Evolutionary conservation across 2,797 vertebrate genomes (phyloP).

Genomic region (Pangasius krempfi): DNA sequence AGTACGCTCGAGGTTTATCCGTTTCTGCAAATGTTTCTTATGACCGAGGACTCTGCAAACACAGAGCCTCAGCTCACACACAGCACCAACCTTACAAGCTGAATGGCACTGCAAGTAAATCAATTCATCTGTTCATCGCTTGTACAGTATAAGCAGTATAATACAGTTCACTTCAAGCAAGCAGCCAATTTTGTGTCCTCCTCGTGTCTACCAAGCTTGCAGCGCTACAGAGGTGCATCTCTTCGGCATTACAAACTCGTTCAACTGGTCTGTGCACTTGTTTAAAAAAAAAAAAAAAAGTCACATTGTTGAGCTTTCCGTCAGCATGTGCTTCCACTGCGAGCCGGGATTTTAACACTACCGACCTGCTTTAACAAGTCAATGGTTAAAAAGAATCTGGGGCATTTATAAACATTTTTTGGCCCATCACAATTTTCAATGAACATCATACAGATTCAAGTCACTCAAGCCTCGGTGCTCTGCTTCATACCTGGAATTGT

Average conservation of each 20-base stretch:
- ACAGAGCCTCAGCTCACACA: not conserved
- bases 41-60: not conserved
- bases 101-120: not conserved
- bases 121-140: not conserved
- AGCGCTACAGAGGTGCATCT: constrained; percentile 13
- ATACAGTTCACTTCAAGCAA: not conserved
- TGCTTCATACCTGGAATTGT: not conserved
- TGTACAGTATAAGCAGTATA: not conserved
- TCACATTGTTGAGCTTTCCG: constrained; percentile 38
- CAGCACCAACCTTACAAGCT: not conserved
- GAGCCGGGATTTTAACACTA: not conserved
- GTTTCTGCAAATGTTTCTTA: not conserved
- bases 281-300: not conserved
- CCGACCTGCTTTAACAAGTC: not conserved
- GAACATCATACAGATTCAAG: not conserved
- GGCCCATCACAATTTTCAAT: not conserved
- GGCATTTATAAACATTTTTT: not conserved
- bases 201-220: not conserved
- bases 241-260: constrained; percentile 47
- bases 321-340: not conserved
- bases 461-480: not conserved
- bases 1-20: not conserved
- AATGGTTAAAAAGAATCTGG: not conserved
- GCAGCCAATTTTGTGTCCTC: not conserved
- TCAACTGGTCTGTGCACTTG: constrained; percentile 46